Base-by-base conservation (phyloP, 2,113 vertebrate genomes). In the Gasterosteus nipponicus region DNA sequence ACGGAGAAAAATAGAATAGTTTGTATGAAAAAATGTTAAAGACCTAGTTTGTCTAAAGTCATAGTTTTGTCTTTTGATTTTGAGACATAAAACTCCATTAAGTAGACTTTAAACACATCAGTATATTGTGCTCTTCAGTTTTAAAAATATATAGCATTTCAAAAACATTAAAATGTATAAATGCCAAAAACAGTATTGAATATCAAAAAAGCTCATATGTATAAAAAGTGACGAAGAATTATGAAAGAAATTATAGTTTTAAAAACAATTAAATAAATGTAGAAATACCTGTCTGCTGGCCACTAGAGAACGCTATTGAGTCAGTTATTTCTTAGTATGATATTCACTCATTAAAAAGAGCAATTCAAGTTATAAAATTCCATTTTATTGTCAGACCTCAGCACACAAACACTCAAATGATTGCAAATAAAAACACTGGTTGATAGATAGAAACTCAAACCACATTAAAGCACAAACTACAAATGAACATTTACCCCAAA, bases 351-450 rank as follows among this genome's bases (percentile, higher is more conserved):
- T 3, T 4, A 72, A 7, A 3, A 22, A 46, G 9, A 47, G 29
- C 5, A 46, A 9, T 77, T 91, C 88, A 92, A 91, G 86, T 94
- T 95, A 96, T 81, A 96, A 95, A 94, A 96, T 87, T 90, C 69
- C 58, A 90, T 95, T 97, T 97, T 97, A 96, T 94, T 94, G 83
- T 93, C 95, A 92, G 92, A 83, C 92, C 92, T 94, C 88, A 59
- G 92, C 92, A 93, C 91, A 93, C 93, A 93, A 92, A 95, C 81
- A 91, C 87, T 94, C 91, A 93, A 93, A 92, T 89, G 91, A 92
- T 94, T 92, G 89, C 80, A 89, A 93, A 89, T 73, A 77, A 89
- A 74, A 64, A 11, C 9, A 73, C 78, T 49, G 42, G 76, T 71
- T 69, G 91, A 88, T 75, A 87, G 67, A 84, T 83, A 86, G 66